A percentile compares a stretch with the other conserved stretches of the same genome.
Conservation (phyloP, 2,888 invertebrate genomes). For the Buathra laborator region DNA sequence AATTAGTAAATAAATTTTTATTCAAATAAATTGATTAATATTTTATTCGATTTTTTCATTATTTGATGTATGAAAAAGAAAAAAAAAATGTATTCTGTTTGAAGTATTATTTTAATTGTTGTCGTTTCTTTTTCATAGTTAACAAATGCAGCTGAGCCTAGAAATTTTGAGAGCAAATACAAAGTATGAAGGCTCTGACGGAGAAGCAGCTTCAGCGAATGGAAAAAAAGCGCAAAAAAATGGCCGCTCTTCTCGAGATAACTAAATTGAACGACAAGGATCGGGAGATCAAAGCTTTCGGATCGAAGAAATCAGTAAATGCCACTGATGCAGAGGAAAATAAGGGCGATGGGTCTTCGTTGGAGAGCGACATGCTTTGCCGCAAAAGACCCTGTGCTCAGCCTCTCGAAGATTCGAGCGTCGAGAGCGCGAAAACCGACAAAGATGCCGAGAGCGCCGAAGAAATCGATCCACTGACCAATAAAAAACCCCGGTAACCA, state of each 20-base stretch:
- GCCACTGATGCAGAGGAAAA: neutral
- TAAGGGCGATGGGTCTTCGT: conserved; percentile 28
- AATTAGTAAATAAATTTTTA: too few species aligned
- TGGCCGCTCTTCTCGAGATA: conserved; percentile 88
- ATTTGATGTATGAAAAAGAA: too few species aligned
- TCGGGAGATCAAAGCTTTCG: conserved; percentile 82
- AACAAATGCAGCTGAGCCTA: conserved; percentile 45
- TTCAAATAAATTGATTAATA: too few species aligned
- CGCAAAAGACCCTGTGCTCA: conserved; percentile 76
- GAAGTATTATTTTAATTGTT: neutral
- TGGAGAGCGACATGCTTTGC: conserved; percentile 65
- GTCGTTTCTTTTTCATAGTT: conserved; percentile 33
- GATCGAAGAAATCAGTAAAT: conserved; percentile 64
- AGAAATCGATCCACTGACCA: conserved; percentile 70
- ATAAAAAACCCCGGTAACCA: conserved; percentile 79
- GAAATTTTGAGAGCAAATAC: conserved; percentile 16
- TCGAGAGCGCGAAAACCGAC: conserved; percentile 24
- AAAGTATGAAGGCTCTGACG: conserved; percentile 84
- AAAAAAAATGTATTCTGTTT: neutral
- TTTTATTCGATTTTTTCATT: too few species aligned
- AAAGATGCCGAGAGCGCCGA: conserved; percentile 39
- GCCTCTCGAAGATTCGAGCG: conserved; percentile 42
- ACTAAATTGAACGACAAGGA: conserved; percentile 88
- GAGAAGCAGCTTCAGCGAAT: conserved; percentile 87
- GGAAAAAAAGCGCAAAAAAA: conserved; percentile 89